Base-by-base conservation (phyloP, 2,113 vertebrate species). In the Syngnathus floridae region DNA sequence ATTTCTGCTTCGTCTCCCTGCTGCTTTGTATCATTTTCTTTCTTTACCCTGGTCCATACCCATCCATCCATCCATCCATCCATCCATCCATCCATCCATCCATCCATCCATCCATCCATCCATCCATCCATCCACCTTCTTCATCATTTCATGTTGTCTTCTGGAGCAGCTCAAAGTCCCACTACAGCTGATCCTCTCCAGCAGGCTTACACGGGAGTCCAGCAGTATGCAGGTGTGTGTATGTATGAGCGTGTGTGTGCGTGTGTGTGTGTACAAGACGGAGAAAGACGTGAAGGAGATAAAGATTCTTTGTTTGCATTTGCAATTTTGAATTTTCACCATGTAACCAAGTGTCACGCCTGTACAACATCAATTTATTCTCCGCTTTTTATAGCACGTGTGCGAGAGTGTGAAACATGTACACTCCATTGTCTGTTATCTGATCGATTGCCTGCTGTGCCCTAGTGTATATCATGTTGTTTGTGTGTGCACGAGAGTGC, bases 161-260 rank as follows among this genome's bases (percentile, higher is more conserved):
- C 87, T 85, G 91, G 84, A 87, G 82, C 93, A 98, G 96, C 96
- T 82, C 96, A 99, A 90, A 99, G 96, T 90, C 96, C 96, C 85
- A 98, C 94, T 78, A 93, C 96, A 84, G 95, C 95, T 69, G 96
- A 99, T 84, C 95, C 95, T 75, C 93, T 99, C 88, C 96, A 99
- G 89, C 96, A 98, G 92, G 96, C 96, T 88, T 99, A 99, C 87
- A 95, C 96, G 9, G 96, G 96, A 93, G 95, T 98, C 91, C 96
- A 99, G 93, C 96, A 97, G 91, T 99, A 99, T 71, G 95, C 96
- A 99, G 96, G 96, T 98, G 93, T 67, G 74, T 64, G 61, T 70
- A 56, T 74, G 58, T 67, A 68, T 56, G 62, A 48, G 62, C 60
- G 26, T 67, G 51, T 56, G 36, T 73, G 48, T 65, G 63, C 38